phyloP scores from a whole-genome alignment of 2,797 vertebrate species.

The Tympanoctomys barrerae region DNA sequence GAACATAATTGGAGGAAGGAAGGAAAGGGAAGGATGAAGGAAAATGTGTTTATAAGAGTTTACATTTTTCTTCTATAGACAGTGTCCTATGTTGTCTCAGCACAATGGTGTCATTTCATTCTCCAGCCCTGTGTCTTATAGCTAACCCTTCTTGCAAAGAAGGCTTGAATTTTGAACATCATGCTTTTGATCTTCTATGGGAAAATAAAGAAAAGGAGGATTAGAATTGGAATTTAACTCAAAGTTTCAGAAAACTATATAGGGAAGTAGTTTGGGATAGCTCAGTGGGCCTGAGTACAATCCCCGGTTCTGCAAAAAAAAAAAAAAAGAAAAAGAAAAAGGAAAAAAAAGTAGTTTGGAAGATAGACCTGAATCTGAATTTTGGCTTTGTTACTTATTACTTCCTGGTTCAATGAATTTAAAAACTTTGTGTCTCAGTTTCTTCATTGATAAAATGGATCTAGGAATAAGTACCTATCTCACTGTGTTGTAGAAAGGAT shows the following conservation, averaged over 20 bases:
- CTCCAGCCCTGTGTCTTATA: background rate
- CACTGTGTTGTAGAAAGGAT: background rate
- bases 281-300: too few species aligned
- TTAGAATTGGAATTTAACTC: slow-evolving; percentile 14
- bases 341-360: background rate
- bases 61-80: background rate
- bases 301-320: too few species aligned
- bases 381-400: slow-evolving; percentile 47
- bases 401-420: background rate
- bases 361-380: slow-evolving; percentile 36
- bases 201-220: background rate
- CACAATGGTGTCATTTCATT: background rate
- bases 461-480: background rate
- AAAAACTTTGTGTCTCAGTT: background rate
- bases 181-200: background rate
- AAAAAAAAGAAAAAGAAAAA: too few species aligned
- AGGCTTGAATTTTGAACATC: slow-evolving; percentile 14
- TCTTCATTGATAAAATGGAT: background rate
- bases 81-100: background rate
- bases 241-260: background rate
- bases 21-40: background rate
- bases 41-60: background rate
- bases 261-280: background rate
- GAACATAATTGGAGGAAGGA: background rate
- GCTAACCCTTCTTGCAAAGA: background rate